A percentile compares a stretch with the other conserved stretches of the same genome.
Conservation (phyloP, 2,888 invertebrate genomes). For the Hecatera dysodea region DNA sequence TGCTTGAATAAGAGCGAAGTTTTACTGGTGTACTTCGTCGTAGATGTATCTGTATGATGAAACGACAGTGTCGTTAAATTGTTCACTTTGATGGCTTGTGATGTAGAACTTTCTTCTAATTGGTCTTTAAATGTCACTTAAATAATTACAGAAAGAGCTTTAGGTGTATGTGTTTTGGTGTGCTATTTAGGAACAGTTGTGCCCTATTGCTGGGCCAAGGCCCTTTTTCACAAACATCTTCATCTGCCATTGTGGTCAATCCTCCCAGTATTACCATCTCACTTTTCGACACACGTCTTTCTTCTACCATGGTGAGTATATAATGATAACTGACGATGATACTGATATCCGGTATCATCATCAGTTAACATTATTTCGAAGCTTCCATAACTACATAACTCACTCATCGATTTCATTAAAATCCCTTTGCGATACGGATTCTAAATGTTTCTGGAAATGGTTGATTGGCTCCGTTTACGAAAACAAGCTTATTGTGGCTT, state of each 20-base stretch:
- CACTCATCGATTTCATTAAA: conserved; percentile 30
- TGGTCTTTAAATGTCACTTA: not conserved
- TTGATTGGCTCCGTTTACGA: conserved; percentile 1
- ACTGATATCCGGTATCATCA: not conserved
- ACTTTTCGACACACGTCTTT: not conserved
- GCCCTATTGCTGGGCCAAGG: not conserved
- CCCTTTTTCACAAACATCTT: too few species aligned
- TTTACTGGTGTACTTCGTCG: conserved; percentile 1
- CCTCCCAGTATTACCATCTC: not conserved
- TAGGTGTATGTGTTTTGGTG: not conserved
- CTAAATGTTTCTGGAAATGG: conserved; percentile 2
- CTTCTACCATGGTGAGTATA: too few species aligned
- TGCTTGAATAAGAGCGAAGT: conserved; percentile 12
- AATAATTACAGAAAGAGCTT: not conserved
- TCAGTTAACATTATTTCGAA: conserved; percentile 2
- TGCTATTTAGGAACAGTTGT: not conserved
- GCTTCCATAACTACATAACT: not conserved
- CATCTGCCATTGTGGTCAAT: too few species aligned
- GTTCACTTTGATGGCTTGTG: not conserved
- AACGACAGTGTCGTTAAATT: conserved; percentile 12
- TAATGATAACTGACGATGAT: too few species aligned
- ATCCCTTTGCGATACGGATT: conserved; percentile 15
- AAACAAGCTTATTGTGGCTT: conserved; percentile 29
- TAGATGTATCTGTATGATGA: not conserved
- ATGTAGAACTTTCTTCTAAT: not conserved